Percentiles rank a stretch among this genome's conserved stretches.
Evolutionary conservation across 2,888 invertebrate genomes (phyloP).

Genomic region (Leucoptera coffeella): DNA sequence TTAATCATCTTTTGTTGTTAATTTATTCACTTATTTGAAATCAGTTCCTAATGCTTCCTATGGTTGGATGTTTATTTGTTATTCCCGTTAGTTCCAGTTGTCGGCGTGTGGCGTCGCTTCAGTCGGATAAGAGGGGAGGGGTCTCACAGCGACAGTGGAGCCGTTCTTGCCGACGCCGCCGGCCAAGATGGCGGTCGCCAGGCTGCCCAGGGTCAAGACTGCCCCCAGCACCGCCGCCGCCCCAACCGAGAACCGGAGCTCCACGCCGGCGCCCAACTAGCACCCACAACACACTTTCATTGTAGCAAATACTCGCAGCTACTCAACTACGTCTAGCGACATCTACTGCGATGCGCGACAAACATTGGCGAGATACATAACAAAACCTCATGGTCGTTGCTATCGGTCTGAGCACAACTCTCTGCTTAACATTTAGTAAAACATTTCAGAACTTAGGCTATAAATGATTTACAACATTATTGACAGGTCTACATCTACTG

Average conservation of each 20-base stretch:
- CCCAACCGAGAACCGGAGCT: conserved; percentile 72
- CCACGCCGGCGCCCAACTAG: conserved; percentile 49
- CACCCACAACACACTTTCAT: conserved; percentile 6
- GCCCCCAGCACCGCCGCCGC: conserved; percentile 68
- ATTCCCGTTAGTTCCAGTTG: too few relatives aligned
- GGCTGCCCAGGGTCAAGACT: conserved; percentile 64
- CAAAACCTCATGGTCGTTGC: neutral
- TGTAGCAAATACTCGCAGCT: neutral
- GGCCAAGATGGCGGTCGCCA: conserved; percentile 70
- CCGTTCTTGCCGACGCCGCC: conserved; percentile 98
- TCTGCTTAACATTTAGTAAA: too few relatives aligned
- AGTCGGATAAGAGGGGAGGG: too few relatives aligned
- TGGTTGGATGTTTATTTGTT: too few relatives aligned
- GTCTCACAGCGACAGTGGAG: conserved; percentile 97
- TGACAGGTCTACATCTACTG: too few relatives aligned
- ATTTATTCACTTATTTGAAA: too few relatives aligned
- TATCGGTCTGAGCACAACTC: too few relatives aligned
- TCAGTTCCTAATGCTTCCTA: too few relatives aligned
- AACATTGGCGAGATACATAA: neutral
- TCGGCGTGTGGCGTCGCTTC: too few relatives aligned
- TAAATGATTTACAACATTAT: too few relatives aligned
- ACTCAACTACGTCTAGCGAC: neutral
- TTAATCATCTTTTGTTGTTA: too few relatives aligned
- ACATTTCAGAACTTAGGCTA: too few relatives aligned
- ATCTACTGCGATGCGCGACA: neutral